A percentile compares a stretch with the other conserved stretches of the same genome.
Conservation (phyloP, 92 coral and sea anemone species). For the Heliopora coerulea region DNA sequence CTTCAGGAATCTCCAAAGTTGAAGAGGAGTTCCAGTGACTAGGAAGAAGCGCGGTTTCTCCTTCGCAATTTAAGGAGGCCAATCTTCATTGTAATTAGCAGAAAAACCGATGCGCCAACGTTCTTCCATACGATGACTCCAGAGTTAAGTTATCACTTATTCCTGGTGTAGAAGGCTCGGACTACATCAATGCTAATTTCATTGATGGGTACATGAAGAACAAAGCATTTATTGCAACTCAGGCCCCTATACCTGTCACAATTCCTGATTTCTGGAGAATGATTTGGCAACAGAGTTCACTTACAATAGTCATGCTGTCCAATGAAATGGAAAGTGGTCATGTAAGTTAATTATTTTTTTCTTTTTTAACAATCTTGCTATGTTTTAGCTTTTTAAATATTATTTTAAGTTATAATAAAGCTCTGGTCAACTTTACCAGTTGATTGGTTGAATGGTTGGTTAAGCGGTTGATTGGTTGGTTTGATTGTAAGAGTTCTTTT, state of each 20-base stretch:
- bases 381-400: neutral
- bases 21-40: slow-evolving; percentile 78
- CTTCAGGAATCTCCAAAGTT: slow-evolving; percentile 54
- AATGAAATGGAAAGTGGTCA: slow-evolving; percentile 67
- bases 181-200: slow-evolving; percentile 82
- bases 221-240: slow-evolving; percentile 88
- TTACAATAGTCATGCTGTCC: slow-evolving; percentile 81
- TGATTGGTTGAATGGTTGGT: no score
- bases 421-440: no score
- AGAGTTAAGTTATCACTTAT: slow-evolving; percentile 57
- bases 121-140: slow-evolving; percentile 75
- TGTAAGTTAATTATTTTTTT: slow-evolving; percentile 50
- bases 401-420: no score
- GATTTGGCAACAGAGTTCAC: slow-evolving; percentile 73
- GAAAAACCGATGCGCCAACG: slow-evolving; percentile 93
- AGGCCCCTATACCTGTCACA: slow-evolving; percentile 78
- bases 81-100: slow-evolving; percentile 73
- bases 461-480: no score
- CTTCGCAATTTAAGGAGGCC: slow-evolving; percentile 69
- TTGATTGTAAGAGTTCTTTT: no score
- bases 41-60: slow-evolving; percentile 51
- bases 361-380: slow-evolving; percentile 73
- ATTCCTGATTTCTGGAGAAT: slow-evolving; percentile 82
- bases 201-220: slow-evolving; percentile 61
- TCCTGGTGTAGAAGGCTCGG: slow-evolving; percentile 58